Base-by-base conservation (phyloP, 2,797 vertebrate genomes). In the Falco columbarius region DNA sequence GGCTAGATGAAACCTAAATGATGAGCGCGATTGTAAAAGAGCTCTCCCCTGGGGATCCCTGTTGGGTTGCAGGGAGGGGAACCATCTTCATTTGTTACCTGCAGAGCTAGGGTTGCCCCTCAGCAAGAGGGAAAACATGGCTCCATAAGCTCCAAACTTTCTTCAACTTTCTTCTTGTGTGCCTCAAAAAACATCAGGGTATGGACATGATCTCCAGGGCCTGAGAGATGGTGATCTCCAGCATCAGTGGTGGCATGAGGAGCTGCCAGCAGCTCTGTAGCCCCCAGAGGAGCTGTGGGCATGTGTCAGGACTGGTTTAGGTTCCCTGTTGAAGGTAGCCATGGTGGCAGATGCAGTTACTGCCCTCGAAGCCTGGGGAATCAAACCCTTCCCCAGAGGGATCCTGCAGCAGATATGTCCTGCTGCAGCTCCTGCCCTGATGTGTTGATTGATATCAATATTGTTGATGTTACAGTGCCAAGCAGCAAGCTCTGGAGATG, bases 191-290 rank as follows among this genome's bases (percentile, higher is more conserved):
- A 5, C 14, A 18, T 21, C 21, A 73, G 12, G 5, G 3, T 46
- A 16, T 22, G 15, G 24, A 9, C 22, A 23, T 30, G 44, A 36
- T 13, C 52, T 63, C 13, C 34, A 74, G 27, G 14, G 13, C 40
- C 56, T 70, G 38, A 24, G 17, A 76, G 29, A 40, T 30, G 10
- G 9, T 34, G 20, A 47, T 61, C 14, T 90, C 32, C 18, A 49
- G 6, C 11, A 52, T 23, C n/a, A 46, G 0, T 8, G 51, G 38
- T 0, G 16, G 19, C 5, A 8, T 9, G 3, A 70, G 34, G 7
- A 58, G 40, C 79, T 61, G 29, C 54, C 74, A 84, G 66, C 70
- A 89, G 38, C 30, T 14, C 18, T 49, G 47, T 17, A 49, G 40
- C 6, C 62, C 22, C 14, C 5, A 2, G 27, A 40, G 15, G 32